These are phyloP conservation scores for Propithecus perrieri DNA, from an alignment of 2,797 vertebrate species.

Conservation along the genomic window DNA sequence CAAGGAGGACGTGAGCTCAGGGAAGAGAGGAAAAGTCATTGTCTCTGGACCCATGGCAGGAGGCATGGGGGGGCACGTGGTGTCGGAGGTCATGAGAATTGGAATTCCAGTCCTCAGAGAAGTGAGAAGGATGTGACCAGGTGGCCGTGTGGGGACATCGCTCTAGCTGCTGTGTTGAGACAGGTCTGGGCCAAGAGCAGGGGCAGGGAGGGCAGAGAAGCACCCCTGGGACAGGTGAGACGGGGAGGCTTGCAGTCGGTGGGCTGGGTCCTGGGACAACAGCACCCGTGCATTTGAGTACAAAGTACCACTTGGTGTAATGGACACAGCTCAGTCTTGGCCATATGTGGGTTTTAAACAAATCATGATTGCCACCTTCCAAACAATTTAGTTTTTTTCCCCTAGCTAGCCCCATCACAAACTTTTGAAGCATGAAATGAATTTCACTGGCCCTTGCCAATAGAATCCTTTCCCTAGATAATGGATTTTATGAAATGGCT, in stretches of 20 bases:
- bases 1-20: neutral
- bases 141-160: accelerated
- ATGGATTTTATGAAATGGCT: conserved; percentile 86
- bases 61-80: neutral
- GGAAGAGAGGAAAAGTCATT: neutral
- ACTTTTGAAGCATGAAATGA: conserved; percentile 90
- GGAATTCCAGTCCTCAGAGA: neutral
- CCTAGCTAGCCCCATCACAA: conserved; percentile 84
- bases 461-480: conserved; percentile 84
- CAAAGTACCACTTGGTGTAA: conserved; percentile 68
- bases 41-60: accelerated
- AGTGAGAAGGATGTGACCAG: neutral
- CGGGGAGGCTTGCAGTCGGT: neutral
- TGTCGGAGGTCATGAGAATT: too few species aligned
- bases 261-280: neutral
- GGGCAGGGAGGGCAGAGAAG: neutral
- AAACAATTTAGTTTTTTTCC: conserved; percentile 75
- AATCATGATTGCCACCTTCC: conserved; percentile 79
- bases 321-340: conserved; percentile 78
- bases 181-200: neutral
- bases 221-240: neutral
- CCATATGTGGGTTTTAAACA: conserved; percentile 82
- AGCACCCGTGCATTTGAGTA: conserved; percentile 52
- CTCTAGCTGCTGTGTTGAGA: too few species aligned
- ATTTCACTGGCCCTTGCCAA: conserved; percentile 84